phyloP scores from a whole-genome alignment of 2,113 vertebrate genomes.

The Labrus mixtus region DNA sequence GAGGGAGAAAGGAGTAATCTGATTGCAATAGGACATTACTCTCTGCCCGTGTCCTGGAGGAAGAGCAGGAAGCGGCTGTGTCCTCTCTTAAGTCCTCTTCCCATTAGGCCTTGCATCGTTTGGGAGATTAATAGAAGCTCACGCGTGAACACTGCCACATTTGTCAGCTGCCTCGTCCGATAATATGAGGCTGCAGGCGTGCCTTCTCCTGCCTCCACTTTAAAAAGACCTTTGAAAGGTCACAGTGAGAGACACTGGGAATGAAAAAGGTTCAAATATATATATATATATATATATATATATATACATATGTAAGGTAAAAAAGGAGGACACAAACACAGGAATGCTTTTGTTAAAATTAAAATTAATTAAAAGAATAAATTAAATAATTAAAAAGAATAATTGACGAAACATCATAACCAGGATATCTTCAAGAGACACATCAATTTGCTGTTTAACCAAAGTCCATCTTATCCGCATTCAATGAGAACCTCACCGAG shows the following conservation, averaged over 20 bases:
- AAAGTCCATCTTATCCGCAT: constrained; percentile 47
- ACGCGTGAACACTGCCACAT: constrained; percentile 65
- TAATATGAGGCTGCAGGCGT: constrained; percentile 62
- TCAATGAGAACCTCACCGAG: constrained; percentile 29
- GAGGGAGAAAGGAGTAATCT: constrained; percentile 59
- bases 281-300: not conserved
- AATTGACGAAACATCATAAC: constrained; percentile 31
- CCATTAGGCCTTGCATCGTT: constrained; percentile 74
- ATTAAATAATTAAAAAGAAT: not conserved
- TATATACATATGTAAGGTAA: not conserved
- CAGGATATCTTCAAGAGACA: constrained; percentile 25
- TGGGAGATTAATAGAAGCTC: constrained; percentile 76
- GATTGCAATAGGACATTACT: constrained; percentile 72
- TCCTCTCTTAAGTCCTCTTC: constrained; percentile 72
- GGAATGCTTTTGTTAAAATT: not conserved
- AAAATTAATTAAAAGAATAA: too few relatives aligned
- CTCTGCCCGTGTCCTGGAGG: constrained; percentile 67
- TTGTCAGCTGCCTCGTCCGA: constrained; percentile 69
- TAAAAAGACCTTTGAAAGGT: constrained; percentile 60
- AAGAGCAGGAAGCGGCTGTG: constrained; percentile 56
- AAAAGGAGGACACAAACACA: not conserved
- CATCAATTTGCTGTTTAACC: not conserved
- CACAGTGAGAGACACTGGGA: constrained; percentile 18
- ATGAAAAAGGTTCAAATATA: not conserved
- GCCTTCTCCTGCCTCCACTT: constrained; percentile 49